Conservation (phyloP, 2,797 vertebrate species). For the Sebastes wilsoni region DNA sequence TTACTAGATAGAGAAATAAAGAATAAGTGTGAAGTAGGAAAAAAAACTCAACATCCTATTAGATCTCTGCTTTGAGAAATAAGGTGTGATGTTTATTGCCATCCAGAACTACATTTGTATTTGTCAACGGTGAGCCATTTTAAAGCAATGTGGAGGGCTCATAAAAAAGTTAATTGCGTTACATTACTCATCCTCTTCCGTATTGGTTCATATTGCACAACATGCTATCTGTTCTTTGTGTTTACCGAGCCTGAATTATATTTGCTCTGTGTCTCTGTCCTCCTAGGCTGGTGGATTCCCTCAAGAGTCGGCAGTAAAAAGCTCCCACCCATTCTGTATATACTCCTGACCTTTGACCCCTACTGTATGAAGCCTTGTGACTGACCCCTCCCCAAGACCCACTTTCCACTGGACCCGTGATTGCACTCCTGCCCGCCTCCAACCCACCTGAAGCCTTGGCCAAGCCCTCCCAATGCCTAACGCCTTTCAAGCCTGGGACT, state of each 20-base stretch:
- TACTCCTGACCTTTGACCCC: constrained; percentile 67
- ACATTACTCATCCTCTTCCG: background rate
- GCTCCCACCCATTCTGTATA: constrained; percentile 66
- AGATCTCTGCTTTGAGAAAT: background rate
- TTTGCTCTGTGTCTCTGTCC: constrained; percentile 26
- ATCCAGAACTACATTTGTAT: background rate
- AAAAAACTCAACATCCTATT: background rate
- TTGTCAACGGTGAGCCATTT: background rate
- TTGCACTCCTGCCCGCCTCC: constrained; percentile 58
- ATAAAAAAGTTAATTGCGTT: background rate
- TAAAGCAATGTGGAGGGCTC: background rate
- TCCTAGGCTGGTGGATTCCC: constrained; percentile 91
- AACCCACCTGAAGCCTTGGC: constrained; percentile 61
- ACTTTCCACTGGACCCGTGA: constrained; percentile 65
- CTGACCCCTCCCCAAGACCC: constrained; percentile 28
- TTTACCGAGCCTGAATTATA: background rate
- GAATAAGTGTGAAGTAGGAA: background rate
- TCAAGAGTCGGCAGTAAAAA: constrained; percentile 95
- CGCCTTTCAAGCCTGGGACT: constrained; percentile 58
- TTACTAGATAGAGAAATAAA: background rate
- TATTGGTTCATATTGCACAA: background rate
- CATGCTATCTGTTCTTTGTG: background rate
- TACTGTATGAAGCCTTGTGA: constrained; percentile 70
- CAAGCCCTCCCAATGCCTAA: constrained; percentile 39
- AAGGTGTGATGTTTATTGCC: background rate